These are phyloP conservation scores for Antennarius maculatus DNA, from an alignment of 2,797 vertebrate genomes.

Conservation along the genomic window DNA sequence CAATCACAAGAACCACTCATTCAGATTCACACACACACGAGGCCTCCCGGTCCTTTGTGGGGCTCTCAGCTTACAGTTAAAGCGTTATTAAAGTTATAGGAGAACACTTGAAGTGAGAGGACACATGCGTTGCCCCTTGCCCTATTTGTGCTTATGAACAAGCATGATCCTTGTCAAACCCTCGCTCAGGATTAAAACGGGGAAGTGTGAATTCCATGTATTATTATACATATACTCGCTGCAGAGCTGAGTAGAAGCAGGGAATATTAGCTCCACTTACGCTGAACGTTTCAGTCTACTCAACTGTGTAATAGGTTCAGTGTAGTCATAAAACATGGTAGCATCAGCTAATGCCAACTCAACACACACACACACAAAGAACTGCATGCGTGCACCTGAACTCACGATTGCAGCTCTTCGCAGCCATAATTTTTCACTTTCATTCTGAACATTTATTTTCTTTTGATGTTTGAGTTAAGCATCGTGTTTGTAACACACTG, in stretches of 20 bases:
- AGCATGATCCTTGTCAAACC: conserved; percentile 40
- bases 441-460: conserved; percentile 25
- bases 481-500: too few species aligned
- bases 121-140: conserved; percentile 49
- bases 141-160: conserved; percentile 32
- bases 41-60: conserved; percentile 1
- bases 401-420: conserved; percentile 37
- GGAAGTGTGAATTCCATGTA: conserved; percentile 7
- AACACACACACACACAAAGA: conserved; percentile 2
- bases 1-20: conserved; percentile 14
- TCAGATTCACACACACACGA: not conserved
- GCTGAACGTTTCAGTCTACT: conserved; percentile 52
- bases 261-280: conserved; percentile 53
- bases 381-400: conserved; percentile 33
- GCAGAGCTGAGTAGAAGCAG: conserved; percentile 9
- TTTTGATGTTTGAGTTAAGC: conserved; percentile 10
- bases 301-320: conserved; percentile 55
- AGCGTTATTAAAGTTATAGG: conserved; percentile 25
- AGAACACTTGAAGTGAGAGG: conserved; percentile 8
- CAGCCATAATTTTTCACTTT: conserved; percentile 55
- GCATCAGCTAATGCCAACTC: conserved; percentile 31
- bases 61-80: conserved; percentile 7
- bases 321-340: conserved; percentile 53
- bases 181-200: conserved; percentile 45
- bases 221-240: not conserved